These are phyloP conservation scores for Spinus olivaceus DNA, from an alignment of 2,797 vertebrate species.

Conservation along the genomic window DNA sequence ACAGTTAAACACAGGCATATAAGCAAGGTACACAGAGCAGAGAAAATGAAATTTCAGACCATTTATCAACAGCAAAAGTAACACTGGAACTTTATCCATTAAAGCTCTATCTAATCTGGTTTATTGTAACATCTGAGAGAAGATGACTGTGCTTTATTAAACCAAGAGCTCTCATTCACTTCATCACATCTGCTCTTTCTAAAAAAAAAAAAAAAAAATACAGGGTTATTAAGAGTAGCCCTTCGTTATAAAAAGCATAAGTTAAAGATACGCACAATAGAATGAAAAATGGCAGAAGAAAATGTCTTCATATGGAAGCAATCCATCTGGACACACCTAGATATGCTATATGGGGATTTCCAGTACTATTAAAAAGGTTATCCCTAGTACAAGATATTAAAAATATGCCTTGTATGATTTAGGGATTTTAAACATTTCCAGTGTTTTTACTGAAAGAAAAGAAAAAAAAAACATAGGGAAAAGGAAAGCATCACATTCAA, in stretches of 20 bases:
- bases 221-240: constrained; percentile 64
- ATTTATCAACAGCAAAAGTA: constrained; percentile 55
- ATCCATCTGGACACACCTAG: constrained; percentile 68
- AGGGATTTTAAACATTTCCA: constrained; percentile 39
- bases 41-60: constrained; percentile 51
- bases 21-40: background rate
- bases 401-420: constrained; percentile 58
- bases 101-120: constrained; percentile 55
- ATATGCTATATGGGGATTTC: constrained; percentile 47
- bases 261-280: background rate
- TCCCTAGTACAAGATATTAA: constrained; percentile 66
- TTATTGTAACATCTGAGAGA: constrained; percentile 65
- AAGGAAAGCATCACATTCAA: background rate
- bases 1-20: background rate
- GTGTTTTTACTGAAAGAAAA: constrained; percentile 11
- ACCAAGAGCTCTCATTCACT: constrained; percentile 67
- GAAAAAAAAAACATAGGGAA: background rate
- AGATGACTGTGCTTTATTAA: constrained; percentile 67
- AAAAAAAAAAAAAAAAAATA: constrained; percentile 57
- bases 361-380: constrained; percentile 67
- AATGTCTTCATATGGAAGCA: constrained; percentile 69
- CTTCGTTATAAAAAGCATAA: constrained; percentile 64
- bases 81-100: constrained; percentile 41
- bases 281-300: constrained; percentile 62
- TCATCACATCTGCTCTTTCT: constrained; percentile 67